Percentiles rank a stretch among this genome's conserved stretches.
phyloP scores from a whole-genome alignment of 2,797 vertebrate species.

The Lacerta bilineata region DNA sequence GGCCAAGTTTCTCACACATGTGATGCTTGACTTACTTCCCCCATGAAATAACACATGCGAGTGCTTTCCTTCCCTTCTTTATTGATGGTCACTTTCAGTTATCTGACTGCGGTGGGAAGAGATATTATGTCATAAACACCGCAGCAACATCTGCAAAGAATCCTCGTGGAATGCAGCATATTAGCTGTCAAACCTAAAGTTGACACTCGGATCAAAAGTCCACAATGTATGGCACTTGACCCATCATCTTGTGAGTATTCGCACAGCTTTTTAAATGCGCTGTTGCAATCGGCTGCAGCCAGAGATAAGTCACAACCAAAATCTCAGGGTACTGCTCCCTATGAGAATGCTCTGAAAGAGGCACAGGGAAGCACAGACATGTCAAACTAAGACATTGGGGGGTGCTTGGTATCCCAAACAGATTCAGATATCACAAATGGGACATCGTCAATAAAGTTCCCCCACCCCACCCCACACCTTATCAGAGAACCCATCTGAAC shows the following conservation, averaged over 20 bases:
- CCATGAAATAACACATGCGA: conserved; percentile 78
- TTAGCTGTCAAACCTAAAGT: conserved; percentile 52
- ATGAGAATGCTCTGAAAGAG: conserved; percentile 58
- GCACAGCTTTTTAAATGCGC: conserved; percentile 36
- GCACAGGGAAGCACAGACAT: conserved; percentile 53
- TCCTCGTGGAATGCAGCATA: conserved; percentile 56
- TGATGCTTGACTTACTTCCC: conserved; percentile 82
- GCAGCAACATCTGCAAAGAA: conserved; percentile 71
- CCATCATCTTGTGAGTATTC: conserved; percentile 41
- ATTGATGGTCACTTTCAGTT: conserved; percentile 74
- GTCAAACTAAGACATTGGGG: conserved; percentile 31
- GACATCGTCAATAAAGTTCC: too few species aligned
- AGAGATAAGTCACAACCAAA: conserved; percentile 63
- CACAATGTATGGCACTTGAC: conserved; percentile 52
- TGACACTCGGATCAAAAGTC: conserved; percentile 58
- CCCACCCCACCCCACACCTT: too few species aligned
- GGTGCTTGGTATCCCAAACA: too few species aligned
- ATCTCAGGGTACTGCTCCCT: conserved; percentile 61
- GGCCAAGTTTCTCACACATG: conserved; percentile 73
- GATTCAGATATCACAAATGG: too few species aligned
- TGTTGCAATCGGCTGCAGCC: conserved; percentile 34
- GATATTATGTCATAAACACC: conserved; percentile 77
- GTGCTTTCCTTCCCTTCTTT: conserved; percentile 62
- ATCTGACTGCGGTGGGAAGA: conserved; percentile 70
- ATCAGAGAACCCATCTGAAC: too few species aligned